phyloP scores from a whole-genome alignment of 2,113 vertebrate species.

The Poicephalus gulielmi region DNA sequence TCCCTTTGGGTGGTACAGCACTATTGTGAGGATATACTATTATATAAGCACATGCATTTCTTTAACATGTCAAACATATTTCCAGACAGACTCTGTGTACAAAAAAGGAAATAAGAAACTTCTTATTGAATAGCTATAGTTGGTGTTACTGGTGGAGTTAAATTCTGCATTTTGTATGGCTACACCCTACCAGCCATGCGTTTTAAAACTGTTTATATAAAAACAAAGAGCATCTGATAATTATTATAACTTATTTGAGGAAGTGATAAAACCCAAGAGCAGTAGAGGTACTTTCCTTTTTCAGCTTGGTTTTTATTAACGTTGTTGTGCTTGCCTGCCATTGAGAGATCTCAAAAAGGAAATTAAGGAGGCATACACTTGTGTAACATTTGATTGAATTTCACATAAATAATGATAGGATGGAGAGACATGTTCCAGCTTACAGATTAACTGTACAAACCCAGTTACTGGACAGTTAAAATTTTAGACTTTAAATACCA shows the following conservation, averaged over 20 bases:
- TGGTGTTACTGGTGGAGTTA: conserved; percentile 20
- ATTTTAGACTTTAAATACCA: neutral
- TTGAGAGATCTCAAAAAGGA: neutral
- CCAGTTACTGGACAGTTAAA: neutral
- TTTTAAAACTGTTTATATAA: conserved; percentile 18
- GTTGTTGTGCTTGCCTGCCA: neutral
- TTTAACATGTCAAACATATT: conserved; percentile 3
- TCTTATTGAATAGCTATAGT: neutral
- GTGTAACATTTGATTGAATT: neutral
- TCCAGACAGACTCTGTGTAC: neutral
- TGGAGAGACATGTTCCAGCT: neutral
- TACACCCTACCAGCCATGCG: neutral
- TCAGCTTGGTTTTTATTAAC: neutral
- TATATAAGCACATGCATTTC: neutral
- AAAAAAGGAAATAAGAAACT: conserved; percentile 35
- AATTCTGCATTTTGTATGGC: conserved; percentile 9
- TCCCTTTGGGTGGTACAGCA: neutral
- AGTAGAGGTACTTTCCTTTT: conserved; percentile 2
- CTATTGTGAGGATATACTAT: neutral
- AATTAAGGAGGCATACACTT: neutral
- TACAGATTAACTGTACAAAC: neutral
- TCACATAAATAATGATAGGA: neutral
- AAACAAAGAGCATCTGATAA: conserved; percentile 36
- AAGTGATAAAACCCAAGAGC: conserved; percentile 32
- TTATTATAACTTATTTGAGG: conserved; percentile 45